phyloP scores from a whole-genome alignment of 2,113 vertebrate species.

The Phalacrocorax pelagicus region DNA sequence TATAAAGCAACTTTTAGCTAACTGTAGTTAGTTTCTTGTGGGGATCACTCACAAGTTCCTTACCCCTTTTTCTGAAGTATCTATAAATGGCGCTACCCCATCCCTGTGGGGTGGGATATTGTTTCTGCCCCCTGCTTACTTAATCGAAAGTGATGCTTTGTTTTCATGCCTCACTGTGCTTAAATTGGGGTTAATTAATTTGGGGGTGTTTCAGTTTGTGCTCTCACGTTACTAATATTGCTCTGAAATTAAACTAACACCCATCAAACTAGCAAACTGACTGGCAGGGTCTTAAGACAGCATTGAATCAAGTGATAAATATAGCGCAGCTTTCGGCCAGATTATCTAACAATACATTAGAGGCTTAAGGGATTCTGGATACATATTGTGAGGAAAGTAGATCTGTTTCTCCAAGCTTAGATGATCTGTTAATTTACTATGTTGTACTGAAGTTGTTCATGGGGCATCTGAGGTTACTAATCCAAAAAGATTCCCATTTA shows the following conservation, averaged over 20 bases:
- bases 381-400: conserved; percentile 21
- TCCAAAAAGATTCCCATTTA: not conserved
- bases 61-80: not conserved
- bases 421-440: not conserved
- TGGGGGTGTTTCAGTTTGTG: not conserved
- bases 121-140: not conserved
- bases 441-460: not conserved
- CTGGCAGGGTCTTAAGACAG: not conserved
- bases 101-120: not conserved
- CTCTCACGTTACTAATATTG: not conserved
- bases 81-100: not conserved
- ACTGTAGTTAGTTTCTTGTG: not conserved
- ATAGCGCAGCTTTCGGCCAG: not conserved
- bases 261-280: not conserved
- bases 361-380: conserved; percentile 33
- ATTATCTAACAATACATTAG: conserved; percentile 53
- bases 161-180: not conserved
- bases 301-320: conserved; percentile 26
- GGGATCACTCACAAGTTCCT: not conserved
- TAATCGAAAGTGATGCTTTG: not conserved
- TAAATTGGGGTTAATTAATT: not conserved
- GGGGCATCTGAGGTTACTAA: not conserved
- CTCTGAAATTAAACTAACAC: not conserved
- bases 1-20: not conserved
- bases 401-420: not conserved